A percentile compares a stretch with the other conserved stretches of the same genome.
phyloP scores from a whole-genome alignment of 2,888 invertebrate genomes.

The Lasioglossum lativentre region DNA sequence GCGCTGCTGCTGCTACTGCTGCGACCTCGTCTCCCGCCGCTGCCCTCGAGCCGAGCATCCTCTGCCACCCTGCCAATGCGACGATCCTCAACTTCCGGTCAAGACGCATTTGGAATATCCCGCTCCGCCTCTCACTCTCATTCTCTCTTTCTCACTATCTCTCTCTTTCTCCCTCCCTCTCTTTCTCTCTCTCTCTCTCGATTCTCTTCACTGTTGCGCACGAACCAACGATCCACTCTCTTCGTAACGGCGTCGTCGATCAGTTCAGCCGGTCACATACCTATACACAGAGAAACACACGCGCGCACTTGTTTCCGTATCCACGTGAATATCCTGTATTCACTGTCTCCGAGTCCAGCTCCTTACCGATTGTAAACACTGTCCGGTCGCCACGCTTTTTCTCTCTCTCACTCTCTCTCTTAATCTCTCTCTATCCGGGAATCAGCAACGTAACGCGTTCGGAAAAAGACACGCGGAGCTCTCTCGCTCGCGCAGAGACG shows the following conservation, averaged over 20 bases:
- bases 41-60: conserved; percentile 74
- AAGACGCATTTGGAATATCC: conserved; percentile 74
- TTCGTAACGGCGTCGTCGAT: conserved; percentile 10
- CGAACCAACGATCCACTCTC: not conserved
- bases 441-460: not conserved
- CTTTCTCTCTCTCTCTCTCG: not conserved
- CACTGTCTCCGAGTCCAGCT: not conserved
- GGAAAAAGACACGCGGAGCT: not conserved
- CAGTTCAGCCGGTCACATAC: conserved; percentile 6
- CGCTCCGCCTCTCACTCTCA: not conserved
- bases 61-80: conserved; percentile 71
- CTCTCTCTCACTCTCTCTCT: too few species aligned
- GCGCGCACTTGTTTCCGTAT: not conserved
- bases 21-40: conserved; percentile 70
- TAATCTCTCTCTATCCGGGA: too few species aligned
- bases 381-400: not conserved
- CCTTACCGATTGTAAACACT: not conserved
- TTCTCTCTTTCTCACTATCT: not conserved
- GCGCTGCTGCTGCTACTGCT: conserved; percentile 67
- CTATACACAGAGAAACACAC: not conserved
- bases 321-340: not conserved
- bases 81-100: conserved; percentile 74
- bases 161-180: not conserved
- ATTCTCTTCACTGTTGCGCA: not conserved
- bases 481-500: not conserved